Evolutionary conservation across 2,797 vertebrate genomes (phyloP).

Genomic region (Sarcoramphus papa): DNA sequence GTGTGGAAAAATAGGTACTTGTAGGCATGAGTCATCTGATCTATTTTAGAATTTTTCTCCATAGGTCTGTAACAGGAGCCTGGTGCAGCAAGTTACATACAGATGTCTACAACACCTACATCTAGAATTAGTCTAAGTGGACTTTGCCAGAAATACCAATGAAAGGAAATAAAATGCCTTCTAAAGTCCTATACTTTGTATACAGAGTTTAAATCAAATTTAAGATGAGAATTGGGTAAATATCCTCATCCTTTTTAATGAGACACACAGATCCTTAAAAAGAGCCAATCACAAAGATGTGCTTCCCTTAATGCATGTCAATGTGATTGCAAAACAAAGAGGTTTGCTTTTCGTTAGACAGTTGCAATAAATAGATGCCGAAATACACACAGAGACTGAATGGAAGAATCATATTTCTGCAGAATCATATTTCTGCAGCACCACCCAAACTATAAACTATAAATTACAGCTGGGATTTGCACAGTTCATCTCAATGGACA

Average conservation of each 20-base stretch:
- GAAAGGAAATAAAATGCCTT: neutral
- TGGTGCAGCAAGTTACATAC: neutral
- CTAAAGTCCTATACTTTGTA: neutral
- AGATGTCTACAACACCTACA: neutral
- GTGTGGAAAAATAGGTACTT: neutral
- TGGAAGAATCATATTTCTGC: neutral
- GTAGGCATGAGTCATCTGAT: neutral
- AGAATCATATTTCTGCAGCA: neutral
- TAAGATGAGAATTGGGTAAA: neutral
- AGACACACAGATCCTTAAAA: neutral
- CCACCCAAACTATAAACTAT: neutral
- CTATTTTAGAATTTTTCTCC: neutral
- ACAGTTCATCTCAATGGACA: neutral
- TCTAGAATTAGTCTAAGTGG: neutral
- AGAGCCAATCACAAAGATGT: neutral
- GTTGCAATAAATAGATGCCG: neutral
- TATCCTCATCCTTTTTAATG: neutral
- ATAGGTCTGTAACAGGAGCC: neutral
- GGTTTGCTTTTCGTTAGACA: neutral
- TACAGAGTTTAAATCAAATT: neutral
- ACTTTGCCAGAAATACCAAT: neutral
- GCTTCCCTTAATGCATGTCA: neutral
- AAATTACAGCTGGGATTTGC: neutral
- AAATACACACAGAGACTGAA: neutral
- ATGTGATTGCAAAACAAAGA: neutral